Conservation (phyloP, 2,797 vertebrate species). For the Danionella dracula region DNA sequence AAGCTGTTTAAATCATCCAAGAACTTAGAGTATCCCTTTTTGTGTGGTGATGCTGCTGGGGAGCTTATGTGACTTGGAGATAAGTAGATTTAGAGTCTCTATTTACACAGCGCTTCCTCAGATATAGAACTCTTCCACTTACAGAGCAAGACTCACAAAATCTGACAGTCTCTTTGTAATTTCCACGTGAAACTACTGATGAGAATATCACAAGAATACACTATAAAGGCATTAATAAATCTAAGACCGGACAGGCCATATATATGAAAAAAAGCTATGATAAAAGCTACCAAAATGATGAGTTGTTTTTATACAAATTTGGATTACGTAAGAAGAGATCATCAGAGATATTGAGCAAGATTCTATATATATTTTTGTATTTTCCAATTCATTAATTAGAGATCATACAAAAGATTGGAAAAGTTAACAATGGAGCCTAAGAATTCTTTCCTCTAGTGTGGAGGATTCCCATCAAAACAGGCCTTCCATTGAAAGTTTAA, state of each 20-base stretch:
- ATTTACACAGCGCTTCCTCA: slow-evolving; percentile 37
- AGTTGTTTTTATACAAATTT: no score
- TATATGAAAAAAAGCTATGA: not conserved
- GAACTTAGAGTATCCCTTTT: slow-evolving; percentile 21
- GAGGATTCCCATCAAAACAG: no score
- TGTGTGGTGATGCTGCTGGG: slow-evolving; percentile 13
- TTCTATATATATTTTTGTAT: no score
- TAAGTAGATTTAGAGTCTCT: slow-evolving; percentile 45
- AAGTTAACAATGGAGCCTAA: no score
- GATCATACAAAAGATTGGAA: no score
- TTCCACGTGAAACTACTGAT: not conserved
- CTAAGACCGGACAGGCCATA: not conserved
- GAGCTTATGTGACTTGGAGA: slow-evolving; percentile 42
- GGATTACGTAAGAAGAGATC: no score
- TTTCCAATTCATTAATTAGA: no score
- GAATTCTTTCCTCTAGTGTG: no score
- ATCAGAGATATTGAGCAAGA: no score
- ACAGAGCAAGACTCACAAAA: not conserved
- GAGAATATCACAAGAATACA: not conserved
- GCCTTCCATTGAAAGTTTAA: no score
- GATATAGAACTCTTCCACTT: slow-evolving; percentile 25
- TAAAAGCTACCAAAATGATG: no score
- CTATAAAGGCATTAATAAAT: not conserved
- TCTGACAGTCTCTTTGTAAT: not conserved
- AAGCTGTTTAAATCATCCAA: not conserved